Evolutionary conservation across 2,113 vertebrate genomes (phyloP), one percentile per base, ranked within the genome.

Genomic region (Calyptomena viridis): DNA sequence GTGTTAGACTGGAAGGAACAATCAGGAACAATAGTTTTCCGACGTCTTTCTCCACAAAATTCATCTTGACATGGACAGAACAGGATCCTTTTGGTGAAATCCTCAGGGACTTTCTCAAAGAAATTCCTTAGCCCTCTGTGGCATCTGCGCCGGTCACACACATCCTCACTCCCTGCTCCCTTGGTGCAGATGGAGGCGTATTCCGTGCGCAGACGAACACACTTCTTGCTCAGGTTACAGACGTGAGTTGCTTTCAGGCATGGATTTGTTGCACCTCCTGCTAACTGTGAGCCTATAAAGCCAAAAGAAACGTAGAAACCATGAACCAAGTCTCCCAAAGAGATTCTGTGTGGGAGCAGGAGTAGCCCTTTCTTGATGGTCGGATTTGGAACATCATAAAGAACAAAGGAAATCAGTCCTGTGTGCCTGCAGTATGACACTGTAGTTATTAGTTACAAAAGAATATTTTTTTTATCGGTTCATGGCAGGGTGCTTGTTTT

Each of bases 1-100:
- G 15, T 81, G 31, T 52, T 95, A 11, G 96, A 93, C 39, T 99
- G 99, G 73, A 99, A 99, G 9, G 99, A 99, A 71, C 99, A 99
- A 73, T 98, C 96, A 4, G 99, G 99, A 21, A 99, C 99, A 33
- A 99, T 99, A 83, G 99, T 99, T 97, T 99, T 98, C 82, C 99
- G 97, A 9, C 99, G 97, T 15, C 99, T 98, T 96, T 99, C 99
- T 17, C 99, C 98, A 25, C 99, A 99, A 21, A 98, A 87, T 10
- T 97, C 98, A 96, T 99, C 98, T 3, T 98, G 97, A 33, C 99
- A 99, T 0, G 99, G 99, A 94, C 99, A 99, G 97, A 99, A 98
- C 23, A 99, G 98, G 86, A 99, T 97, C n/a, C 98, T 98, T 67
- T 99, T 99, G 12, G 98, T 99, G 84, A 99, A 99, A 84, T 99